Conservation (phyloP, 2,113 vertebrate species). For the Sorex fumeus region DNA sequence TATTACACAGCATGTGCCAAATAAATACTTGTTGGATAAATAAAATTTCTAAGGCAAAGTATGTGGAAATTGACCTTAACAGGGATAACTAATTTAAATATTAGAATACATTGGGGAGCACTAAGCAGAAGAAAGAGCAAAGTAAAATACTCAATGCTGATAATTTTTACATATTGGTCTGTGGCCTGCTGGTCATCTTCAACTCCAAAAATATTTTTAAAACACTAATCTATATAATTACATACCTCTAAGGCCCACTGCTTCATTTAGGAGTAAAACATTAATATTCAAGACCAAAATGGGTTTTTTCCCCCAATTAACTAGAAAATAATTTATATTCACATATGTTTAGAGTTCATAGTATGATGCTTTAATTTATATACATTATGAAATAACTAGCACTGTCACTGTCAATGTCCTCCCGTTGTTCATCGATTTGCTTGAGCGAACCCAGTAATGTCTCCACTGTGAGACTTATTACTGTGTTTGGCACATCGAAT, state of each 20-base stretch:
- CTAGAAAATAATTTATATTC: not conserved
- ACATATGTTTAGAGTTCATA: not conserved
- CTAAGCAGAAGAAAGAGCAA: not conserved
- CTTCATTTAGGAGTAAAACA: constrained; percentile 1
- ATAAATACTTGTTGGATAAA: constrained; percentile 47
- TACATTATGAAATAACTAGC: not conserved
- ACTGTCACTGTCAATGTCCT: no score
- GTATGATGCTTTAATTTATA: not conserved
- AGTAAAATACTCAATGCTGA: not conserved
- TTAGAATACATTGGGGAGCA: not conserved
- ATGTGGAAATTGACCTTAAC: constrained; percentile 1
- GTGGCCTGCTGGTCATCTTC: no score
- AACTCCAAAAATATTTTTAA: no score
- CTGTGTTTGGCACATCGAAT: no score
- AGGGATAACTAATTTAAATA: constrained; percentile 39
- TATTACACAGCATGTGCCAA: not conserved
- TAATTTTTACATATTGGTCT: no score
- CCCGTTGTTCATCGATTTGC: no score
- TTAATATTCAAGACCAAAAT: not conserved
- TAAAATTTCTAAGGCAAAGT: not conserved
- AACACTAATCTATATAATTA: not conserved
- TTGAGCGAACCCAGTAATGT: no score
- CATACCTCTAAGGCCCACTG: not conserved
- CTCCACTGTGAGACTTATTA: no score
- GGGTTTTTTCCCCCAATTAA: not conserved